phyloP scores from a whole-genome alignment of 2,113 vertebrate genomes.

The Thamnophis sirtalis region DNA sequence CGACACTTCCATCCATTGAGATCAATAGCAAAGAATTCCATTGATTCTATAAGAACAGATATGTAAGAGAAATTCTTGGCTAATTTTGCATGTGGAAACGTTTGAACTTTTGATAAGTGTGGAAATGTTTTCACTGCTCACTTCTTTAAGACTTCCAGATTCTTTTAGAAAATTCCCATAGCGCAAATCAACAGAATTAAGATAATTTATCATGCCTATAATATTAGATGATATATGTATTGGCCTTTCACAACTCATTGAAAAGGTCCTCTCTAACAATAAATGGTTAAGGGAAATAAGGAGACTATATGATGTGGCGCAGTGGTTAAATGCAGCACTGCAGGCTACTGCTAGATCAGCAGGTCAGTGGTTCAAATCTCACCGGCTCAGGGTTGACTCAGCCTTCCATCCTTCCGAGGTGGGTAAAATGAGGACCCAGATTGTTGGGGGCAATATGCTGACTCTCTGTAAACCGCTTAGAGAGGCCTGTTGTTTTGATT shows the following conservation, averaged over 20 bases:
- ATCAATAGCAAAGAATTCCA: slow-evolving; percentile 2
- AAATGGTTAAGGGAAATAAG: background rate
- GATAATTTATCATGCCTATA: background rate
- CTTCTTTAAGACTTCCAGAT: background rate
- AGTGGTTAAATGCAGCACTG: too few species aligned
- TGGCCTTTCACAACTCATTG: background rate
- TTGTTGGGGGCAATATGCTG: too few species aligned
- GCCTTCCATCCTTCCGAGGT: too few species aligned
- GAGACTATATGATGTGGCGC: background rate
- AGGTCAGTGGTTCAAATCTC: too few species aligned
- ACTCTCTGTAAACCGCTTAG: too few species aligned
- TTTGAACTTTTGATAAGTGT: background rate
- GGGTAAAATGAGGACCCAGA: too few species aligned
- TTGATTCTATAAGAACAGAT: slow-evolving; percentile 10
- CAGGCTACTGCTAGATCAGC: too few species aligned
- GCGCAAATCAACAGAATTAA: background rate
- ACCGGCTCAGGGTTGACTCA: too few species aligned
- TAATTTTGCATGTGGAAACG: background rate
- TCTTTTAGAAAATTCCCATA: background rate
- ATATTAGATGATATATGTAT: background rate
- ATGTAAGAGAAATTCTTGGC: background rate
- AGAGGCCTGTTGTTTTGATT: too few species aligned
- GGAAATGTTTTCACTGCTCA: background rate
- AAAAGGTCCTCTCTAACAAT: background rate
- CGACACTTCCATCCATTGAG: background rate